Base-by-base conservation (phyloP, 92 coral and sea anemone species). In the Pocillopora grandis region DNA sequence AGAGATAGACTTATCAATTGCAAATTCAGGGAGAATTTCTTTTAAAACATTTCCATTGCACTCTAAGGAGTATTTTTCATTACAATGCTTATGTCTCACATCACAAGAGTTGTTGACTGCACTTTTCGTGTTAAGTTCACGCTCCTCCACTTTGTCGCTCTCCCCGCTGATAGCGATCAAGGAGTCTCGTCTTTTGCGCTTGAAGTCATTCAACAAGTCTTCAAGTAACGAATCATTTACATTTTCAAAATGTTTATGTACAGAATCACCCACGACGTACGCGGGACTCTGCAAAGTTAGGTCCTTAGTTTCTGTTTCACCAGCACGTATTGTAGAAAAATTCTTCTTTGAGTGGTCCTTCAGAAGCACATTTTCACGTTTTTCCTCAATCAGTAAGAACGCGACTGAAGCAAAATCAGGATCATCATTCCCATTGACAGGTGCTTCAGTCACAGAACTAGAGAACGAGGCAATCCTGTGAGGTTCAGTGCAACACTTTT, bases 201-300 rank as follows among this genome's bases (percentile, higher is more conserved):
- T 77, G 66, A 76, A 76, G 85, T 76, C 84, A 77, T 68, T 83
- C 74, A 83, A 31, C 62, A 83, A 74, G 49, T 83, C 86, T 42
- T 83, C 86, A 5, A 83, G 80, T 52, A 83, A 61, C 17, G 86
- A 85, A 36, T 76, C 82, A 27, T 85, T 66, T 52, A 48, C 31
- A 55, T 2, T 55, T 66, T 78, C 78, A 36, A 3, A 23, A 13
- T 49, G 58, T 15, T 76, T 67, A n/a, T 21, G 31, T 68, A 55
- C 35, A 61, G 59, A 16, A 12, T 65, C 76, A 20, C 16, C 60
- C 18, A 21, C 68, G 55, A 48, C 31, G 17, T 36, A 10, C 23
- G 36, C 16, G 14, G 57, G 9, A 12, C 59, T 80, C 59, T 69
- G 59, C 37, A 80, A 35, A 42, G 57, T 75, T n/a, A 33, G 1